Conservation (phyloP, 2,888 invertebrate genomes). For the Idaea straminata region DNA sequence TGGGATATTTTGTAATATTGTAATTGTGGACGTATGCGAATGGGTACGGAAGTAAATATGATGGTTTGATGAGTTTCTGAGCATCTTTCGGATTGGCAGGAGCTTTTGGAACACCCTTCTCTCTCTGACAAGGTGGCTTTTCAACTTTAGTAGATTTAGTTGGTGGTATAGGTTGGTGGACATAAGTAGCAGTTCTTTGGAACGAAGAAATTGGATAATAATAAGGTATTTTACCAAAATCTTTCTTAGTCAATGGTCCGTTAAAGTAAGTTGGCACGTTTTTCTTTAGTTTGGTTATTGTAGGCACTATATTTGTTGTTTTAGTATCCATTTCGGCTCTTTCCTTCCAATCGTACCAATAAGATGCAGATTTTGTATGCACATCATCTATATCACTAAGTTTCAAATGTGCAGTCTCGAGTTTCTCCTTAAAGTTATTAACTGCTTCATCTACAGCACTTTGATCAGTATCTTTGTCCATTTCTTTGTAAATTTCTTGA, state of each 20-base stretch:
- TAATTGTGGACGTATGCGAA: conserved; percentile 48
- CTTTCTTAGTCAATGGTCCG: conserved; percentile 33
- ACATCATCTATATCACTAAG: conserved; percentile 12
- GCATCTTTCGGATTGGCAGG: conserved; percentile 21
- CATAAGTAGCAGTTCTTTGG: conserved; percentile 51
- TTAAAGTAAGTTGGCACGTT: conserved; percentile 36
- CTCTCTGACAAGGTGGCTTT: conserved; percentile 11
- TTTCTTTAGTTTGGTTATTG: conserved; percentile 15
- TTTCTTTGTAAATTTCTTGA: conserved; percentile 66
- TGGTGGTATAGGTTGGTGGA: conserved; percentile 27
- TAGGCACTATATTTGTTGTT: conserved; percentile 16
- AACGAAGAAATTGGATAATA: conserved; percentile 53
- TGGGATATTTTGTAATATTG: conserved; percentile 25
- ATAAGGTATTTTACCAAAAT: conserved; percentile 51
- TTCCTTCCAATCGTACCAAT: conserved; percentile 47
- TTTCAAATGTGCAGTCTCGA: not conserved
- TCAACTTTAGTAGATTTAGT: not conserved
- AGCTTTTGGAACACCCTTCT: conserved; percentile 6
- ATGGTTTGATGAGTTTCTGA: conserved; percentile 33
- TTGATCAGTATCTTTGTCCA: conserved; percentile 43
- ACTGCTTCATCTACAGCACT: conserved; percentile 30
- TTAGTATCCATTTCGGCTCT: conserved; percentile 35
- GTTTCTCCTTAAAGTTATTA: conserved; percentile 16
- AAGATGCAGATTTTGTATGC: conserved; percentile 31
- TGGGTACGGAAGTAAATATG: conserved; percentile 51